Base-by-base conservation (phyloP, 2,797 vertebrate genomes). In the Zenarchopterus dispar region DNA sequence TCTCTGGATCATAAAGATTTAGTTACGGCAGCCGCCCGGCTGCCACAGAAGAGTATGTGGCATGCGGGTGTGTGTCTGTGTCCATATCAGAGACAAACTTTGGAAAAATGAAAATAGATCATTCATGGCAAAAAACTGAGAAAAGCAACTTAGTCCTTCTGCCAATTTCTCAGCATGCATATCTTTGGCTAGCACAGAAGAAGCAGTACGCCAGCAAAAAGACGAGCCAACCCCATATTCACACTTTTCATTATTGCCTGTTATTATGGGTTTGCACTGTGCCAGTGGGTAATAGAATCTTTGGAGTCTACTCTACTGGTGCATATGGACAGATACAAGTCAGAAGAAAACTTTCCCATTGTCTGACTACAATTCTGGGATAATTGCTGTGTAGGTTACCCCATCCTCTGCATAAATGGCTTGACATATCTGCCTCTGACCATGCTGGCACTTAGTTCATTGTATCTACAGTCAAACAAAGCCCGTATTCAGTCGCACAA, bases 101-200 rank as follows among this genome's bases (percentile, higher is more conserved):
- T 73, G 73, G 39, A 59, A 80, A 84, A 80, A 79, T 75, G n/a
- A 80, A 86, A 88, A 89, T 79, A 75, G 61, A 88, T 82, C 57
- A 82, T 84, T 90, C 67, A 82, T 74, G 54, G 75, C 73, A 78
- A 72, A 81, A 46, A 83, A 77, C 73, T 67, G 75, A 78, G 69
- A 69, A 66, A 72, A 73, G 73, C 51, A 70, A 70, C 84, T 63
- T 55, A 39, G 45, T 47, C 59, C 62, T 48, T 66, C 53, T 86
- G 85, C 82, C 85, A 82, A 73, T 78, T 76, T 82, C 77, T 75
- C 75, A 75, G 80, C 72, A 67, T 78, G 78, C 71, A 56, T 71
- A 70, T 76, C 69, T 80, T 73, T 87, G 76, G 68, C 86, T 63
- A 24, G 52, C 15, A 19, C 67, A 62, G 61, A 66, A 66, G 57